Evolutionary conservation across 23 tunicate species (phyloP), one percentile per base, ranked within the genome.

Genomic region (Halocynthia roretzi): DNA sequence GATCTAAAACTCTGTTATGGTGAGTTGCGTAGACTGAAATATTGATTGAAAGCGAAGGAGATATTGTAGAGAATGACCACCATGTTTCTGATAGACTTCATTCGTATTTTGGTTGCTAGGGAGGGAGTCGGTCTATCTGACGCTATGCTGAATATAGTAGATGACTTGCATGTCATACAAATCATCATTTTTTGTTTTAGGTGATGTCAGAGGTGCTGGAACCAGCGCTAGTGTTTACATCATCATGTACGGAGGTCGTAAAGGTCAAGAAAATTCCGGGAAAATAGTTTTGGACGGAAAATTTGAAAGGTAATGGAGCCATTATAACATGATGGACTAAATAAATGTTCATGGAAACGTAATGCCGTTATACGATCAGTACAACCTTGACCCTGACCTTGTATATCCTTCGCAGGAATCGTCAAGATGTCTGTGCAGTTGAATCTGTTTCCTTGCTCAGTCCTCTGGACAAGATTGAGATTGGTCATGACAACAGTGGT

Each of bases 401-500:
- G 64, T 58, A 14, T 58, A 1, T 67, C 44, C 22, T 61, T 54
- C 64, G 44, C 4, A 92, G 99, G 57, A 83, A 90, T 48, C 88
- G 91, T 0, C 93, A 93, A 12, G 97, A 87, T 66, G 72, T 82
- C 23, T 77, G 91, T 58, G 75, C 90, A 62, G 71, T 96, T 7
- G 96, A 96, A 61, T 76, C 87, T 23, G 84, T 93, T 23, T 82
- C 80, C 23, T 21, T 85, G 77, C 80, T 86, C 51, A 90, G 97
- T 61, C 99, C 99, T 10, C 79, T 96, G 10, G 83, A 85, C 9
- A 85, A 89, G 58, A 96, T 96, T 50, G 91, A 96, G 71, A 75
- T 96, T 55, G 99, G 99, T 5, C 99, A 96, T 67, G 99, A 96
- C 84, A 81, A 96, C 81, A 77, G 78, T 23, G 99, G 99, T 20